Base-by-base conservation (phyloP, 2,888 invertebrate species). In the Parnassius apollo region DNA sequence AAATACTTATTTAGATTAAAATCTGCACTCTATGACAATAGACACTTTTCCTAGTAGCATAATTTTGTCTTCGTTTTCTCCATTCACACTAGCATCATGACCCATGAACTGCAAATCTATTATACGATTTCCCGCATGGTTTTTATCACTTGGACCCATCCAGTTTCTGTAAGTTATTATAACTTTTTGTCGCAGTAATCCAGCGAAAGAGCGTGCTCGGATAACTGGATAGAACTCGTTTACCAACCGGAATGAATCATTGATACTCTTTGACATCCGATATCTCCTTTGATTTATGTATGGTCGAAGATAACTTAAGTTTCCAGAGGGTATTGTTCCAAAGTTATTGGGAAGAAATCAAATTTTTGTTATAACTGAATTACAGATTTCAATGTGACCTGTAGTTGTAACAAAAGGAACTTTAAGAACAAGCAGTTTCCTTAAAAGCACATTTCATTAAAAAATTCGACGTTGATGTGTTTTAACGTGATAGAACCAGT, bases 181-280 rank as follows among this genome's bases (percentile, higher is more conserved):
- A 68, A 68, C 59, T 68, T 67, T 68, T 68, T 66, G 67, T 67
- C 64, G 64, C 60, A 56, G 63, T 59, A 67, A 65, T 66, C 62
- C 62, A 51, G 51, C 61, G 50, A 35, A 52, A 44, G 59, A 59
- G 44, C 46, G 13, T 52, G 64, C 18, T 18, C 54, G 44, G 42
- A 42, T 46, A 42, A 53, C 59, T 57, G 64, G 64, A 56, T 57
- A 44, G 60, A 64, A 64, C 64, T 59, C 64, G 64, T 64, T 64
- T 64, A 57, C 56, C 45, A 48, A 18, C 25, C 22, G 61, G 61
- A 35, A 57, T 57, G 59, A 64, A 64, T 57, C 51, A 42, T 52
- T 56, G 56, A 57, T 56, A 56, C 35, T 56, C 56, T 52, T 44
- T 56, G 59, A 64, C 57, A 64, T 52, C 52, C 46, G 55, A 57